These are phyloP conservation scores for Heliocidaris tuberculata DNA, from an alignment of 35 echinoderm and acorn worm species.

Conservation along the genomic window DNA sequence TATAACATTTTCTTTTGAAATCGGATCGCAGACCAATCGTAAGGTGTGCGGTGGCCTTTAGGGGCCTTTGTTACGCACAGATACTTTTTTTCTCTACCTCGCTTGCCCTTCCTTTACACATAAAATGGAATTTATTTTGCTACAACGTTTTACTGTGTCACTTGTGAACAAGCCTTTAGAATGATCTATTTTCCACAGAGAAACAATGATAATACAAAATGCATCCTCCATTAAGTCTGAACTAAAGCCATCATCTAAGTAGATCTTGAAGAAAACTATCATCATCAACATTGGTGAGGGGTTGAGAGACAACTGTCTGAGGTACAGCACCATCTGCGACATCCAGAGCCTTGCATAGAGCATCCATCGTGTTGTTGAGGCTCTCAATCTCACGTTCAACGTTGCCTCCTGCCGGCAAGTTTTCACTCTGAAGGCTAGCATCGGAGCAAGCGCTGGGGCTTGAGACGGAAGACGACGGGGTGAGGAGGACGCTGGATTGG, in stretches of 20 bases:
- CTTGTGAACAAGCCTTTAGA: too few relatives aligned
- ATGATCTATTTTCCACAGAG: too few relatives aligned
- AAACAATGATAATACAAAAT: too few relatives aligned
- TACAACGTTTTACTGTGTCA: too few relatives aligned
- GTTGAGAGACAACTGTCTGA: background rate
- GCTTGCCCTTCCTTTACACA: too few relatives aligned
- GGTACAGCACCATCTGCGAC: background rate
- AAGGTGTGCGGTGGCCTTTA: too few relatives aligned
- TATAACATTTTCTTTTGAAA: too few relatives aligned
- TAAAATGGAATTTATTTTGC: too few relatives aligned
- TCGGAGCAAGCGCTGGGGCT: constrained; percentile 67
- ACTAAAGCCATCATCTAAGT: constrained; percentile 11
- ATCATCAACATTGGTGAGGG: background rate
- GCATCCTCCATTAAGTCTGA: too few relatives aligned
- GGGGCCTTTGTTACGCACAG: too few relatives aligned
- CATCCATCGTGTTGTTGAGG: constrained; percentile 44
- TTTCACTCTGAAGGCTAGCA: constrained; percentile 43
- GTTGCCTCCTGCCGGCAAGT: background rate
- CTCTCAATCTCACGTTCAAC: background rate
- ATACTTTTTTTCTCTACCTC: too few relatives aligned
- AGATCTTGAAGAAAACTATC: constrained; percentile 25
- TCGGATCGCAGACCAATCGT: too few relatives aligned
- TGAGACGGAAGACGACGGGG: constrained; percentile 54
- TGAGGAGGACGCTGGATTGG: constrained; percentile 23
- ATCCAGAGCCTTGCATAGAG: constrained; percentile 51